Percentiles rank a stretch among this genome's conserved stretches.
phyloP scores from a whole-genome alignment of 2,888 invertebrate species.

The Cryptophagus acutangulus region DNA sequence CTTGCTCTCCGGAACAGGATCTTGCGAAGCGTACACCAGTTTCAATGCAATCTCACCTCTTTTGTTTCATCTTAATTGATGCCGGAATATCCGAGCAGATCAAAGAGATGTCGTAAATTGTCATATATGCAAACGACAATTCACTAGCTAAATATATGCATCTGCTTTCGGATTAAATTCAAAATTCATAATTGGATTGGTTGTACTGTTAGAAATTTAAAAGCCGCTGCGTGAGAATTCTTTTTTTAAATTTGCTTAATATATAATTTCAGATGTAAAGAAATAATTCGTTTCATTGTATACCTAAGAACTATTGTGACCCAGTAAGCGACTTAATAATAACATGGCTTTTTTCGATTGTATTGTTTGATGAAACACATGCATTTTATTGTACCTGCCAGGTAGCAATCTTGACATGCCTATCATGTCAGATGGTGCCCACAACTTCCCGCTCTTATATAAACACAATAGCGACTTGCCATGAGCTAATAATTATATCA shows the following conservation, averaged over 20 bases:
- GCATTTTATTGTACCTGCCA: conserved; percentile 1
- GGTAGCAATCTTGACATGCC: neutral
- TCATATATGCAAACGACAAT: no score
- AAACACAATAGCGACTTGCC: neutral
- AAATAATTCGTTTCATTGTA: neutral
- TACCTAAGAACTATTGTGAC: neutral
- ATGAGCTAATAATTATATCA: no score
- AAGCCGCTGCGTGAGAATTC: no score
- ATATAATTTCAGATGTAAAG: neutral
- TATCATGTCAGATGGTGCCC: conserved; percentile 1
- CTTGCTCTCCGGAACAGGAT: conserved; percentile 30
- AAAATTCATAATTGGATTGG: no score
- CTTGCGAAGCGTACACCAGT: conserved; percentile 17
- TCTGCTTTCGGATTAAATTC: no score
- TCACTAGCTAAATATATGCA: no score
- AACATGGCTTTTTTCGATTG: conserved; percentile 1
- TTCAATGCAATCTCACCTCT: conserved; percentile 28
- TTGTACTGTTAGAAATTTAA: no score
- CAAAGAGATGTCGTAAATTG: no score
- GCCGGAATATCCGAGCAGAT: conserved; percentile 8
- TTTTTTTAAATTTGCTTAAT: no score
- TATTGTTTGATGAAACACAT: neutral
- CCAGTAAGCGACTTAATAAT: neutral
- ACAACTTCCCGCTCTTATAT: conserved; percentile 1
- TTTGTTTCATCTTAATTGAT: conserved; percentile 36